A percentile compares a stretch with the other conserved stretches of the same genome.
These are phyloP conservation scores for Sebastes goodei DNA, from an alignment of 2,797 vertebrate genomes.

Conservation along the genomic window DNA sequence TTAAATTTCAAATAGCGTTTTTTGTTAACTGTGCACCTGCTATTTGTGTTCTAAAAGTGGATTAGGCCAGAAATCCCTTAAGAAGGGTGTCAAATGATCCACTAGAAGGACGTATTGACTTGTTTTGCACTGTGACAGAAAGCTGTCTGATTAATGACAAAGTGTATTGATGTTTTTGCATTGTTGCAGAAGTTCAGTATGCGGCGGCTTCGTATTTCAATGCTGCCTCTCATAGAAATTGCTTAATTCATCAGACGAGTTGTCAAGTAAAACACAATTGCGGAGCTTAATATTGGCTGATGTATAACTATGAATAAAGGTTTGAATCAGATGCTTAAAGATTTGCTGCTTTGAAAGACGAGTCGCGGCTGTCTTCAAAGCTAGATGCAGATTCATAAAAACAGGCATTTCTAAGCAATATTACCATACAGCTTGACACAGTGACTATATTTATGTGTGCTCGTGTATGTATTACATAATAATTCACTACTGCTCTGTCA, in stretches of 20 bases:
- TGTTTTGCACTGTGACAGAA: slow-evolving; percentile 40
- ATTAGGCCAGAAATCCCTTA: neutral
- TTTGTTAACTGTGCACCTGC: neutral
- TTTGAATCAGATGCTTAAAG: neutral
- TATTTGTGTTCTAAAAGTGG: slow-evolving; percentile 1
- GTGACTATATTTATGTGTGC: neutral
- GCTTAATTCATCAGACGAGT: slow-evolving; percentile 6
- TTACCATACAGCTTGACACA: neutral
- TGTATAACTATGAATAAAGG: neutral
- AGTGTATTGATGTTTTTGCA: slow-evolving; percentile 15
- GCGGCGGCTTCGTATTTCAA: slow-evolving; percentile 24
- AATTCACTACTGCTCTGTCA: neutral
- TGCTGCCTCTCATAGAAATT: neutral
- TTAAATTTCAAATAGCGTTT: neutral
- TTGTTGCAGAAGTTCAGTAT: slow-evolving; percentile 2
- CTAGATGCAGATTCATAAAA: slow-evolving; percentile 1
- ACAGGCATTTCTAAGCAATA: neutral
- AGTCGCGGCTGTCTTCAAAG: neutral
- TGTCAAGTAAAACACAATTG: slow-evolving; percentile 11
- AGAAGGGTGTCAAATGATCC: slow-evolving; percentile 15
- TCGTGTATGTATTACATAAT: slow-evolving; percentile 3
- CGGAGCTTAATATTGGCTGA: neutral
- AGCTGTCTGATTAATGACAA: slow-evolving; percentile 39
- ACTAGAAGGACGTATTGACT: slow-evolving; percentile 13
- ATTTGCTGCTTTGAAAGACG: slow-evolving; percentile 1